These are phyloP conservation scores for Chelonus insularis DNA, from an alignment of 1,140 invertebrate species.

Conservation along the genomic window DNA sequence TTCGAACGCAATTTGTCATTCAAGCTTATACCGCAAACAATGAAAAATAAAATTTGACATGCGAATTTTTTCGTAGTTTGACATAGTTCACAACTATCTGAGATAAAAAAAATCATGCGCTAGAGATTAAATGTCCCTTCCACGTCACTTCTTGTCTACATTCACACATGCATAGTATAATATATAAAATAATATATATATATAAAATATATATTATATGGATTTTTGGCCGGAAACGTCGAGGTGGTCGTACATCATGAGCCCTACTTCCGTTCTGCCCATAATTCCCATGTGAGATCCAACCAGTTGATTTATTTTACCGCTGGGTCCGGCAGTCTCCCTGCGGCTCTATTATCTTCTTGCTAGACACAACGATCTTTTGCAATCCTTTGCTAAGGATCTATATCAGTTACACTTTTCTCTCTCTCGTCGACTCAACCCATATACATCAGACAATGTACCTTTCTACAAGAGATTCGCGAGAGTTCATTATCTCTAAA, in stretches of 20 bases:
- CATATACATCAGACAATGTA: no score
- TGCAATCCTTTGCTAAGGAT: slow-evolving; percentile 21
- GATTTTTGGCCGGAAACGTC: slow-evolving; percentile 53
- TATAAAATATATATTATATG: slow-evolving; percentile 11
- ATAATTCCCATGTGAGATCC: slow-evolving; percentile 37
- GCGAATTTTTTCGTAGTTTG: no score
- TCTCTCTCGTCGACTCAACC: not conserved
- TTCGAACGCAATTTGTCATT: no score
- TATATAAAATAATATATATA: slow-evolving; percentile 41
- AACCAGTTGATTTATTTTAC: slow-evolving; percentile 52
- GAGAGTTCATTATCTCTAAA: no score
- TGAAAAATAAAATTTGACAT: no score
- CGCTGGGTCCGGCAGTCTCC: slow-evolving; percentile 36
- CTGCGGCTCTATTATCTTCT: slow-evolving; percentile 45
- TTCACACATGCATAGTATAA: slow-evolving; percentile 38
- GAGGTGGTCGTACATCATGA: slow-evolving; percentile 52
- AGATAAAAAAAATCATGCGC: no score
- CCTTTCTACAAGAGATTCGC: no score
- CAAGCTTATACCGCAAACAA: no score
- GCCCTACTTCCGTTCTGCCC: slow-evolving; percentile 50
- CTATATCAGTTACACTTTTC: slow-evolving; percentile 3
- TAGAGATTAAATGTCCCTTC: no score
- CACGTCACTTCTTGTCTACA: no score
- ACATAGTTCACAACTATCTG: no score
- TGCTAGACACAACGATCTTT: slow-evolving; percentile 34